phyloP scores from a whole-genome alignment of 2,888 invertebrate species.

The Allygus modestus region DNA sequence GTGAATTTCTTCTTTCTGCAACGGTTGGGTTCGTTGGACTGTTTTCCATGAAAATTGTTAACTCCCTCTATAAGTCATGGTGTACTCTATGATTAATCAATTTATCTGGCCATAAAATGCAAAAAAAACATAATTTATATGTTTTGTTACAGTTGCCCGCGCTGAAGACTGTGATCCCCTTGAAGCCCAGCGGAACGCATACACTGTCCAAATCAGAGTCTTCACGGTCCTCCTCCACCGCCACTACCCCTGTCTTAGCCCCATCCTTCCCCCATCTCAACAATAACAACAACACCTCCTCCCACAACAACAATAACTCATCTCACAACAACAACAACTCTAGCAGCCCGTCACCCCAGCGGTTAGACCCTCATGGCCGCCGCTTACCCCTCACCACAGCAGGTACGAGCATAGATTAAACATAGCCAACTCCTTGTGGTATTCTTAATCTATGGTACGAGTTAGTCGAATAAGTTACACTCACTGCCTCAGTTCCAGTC shows the following conservation, averaged over 20 bases:
- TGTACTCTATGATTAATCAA: too few relatives aligned
- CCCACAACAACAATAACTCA: slow-evolving; percentile 65
- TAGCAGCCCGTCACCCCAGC: slow-evolving; percentile 71
- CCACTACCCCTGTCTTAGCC: slow-evolving; percentile 66
- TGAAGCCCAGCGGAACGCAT: slow-evolving; percentile 51
- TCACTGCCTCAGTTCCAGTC: too few relatives aligned
- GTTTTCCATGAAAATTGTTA: too few relatives aligned
- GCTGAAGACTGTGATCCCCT: slow-evolving; percentile 68
- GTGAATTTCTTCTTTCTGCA: too few relatives aligned
- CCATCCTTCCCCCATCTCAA: slow-evolving; percentile 69
- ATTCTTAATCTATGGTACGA: too few relatives aligned
- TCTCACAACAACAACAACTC: slow-evolving; percentile 77
- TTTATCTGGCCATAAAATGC: too few relatives aligned
- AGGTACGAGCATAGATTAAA: slow-evolving; percentile 77
- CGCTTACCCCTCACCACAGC: slow-evolving; percentile 78
- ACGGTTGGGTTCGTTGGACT: too few relatives aligned
- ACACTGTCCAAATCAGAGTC: slow-evolving; percentile 65
- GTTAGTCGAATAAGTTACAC: too few relatives aligned
- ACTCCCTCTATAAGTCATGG: too few relatives aligned
- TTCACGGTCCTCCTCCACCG: slow-evolving; percentile 64
- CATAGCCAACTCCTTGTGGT: not conserved
- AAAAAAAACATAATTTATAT: too few relatives aligned
- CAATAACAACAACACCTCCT: slow-evolving; percentile 68
- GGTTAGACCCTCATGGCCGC: slow-evolving; percentile 74
- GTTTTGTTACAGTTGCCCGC: slow-evolving; percentile 68